These are phyloP conservation scores for Drepana falcataria DNA, from an alignment of 2,888 invertebrate species.

Conservation along the genomic window DNA sequence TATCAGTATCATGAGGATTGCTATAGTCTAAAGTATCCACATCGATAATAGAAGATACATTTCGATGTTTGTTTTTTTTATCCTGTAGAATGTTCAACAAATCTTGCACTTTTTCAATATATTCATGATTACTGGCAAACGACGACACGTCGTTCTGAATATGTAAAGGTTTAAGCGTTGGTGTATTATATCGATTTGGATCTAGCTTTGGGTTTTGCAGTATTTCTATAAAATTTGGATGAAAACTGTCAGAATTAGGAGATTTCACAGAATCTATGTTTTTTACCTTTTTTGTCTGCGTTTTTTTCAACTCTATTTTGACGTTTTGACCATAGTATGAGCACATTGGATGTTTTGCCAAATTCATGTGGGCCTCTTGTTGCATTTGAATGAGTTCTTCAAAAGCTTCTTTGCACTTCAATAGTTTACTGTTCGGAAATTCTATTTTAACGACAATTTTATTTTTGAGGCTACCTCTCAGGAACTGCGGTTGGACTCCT, in stretches of 20 bases:
- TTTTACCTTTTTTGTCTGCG: not conserved
- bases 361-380: conserved; percentile 20
- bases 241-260: no score
- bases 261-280: no score
- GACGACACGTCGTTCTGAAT: no score
- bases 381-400: conserved; percentile 26
- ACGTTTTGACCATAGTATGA: not conserved
- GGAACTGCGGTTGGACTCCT: not conserved
- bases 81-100: not conserved
- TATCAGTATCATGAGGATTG: no score
- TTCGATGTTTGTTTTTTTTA: not conserved
- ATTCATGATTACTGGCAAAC: no score
- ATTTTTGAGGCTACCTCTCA: conserved; percentile 8
- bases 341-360: conserved; percentile 23
- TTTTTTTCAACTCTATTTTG: not conserved
- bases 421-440: conserved; percentile 20
- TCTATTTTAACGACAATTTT: conserved; percentile 26
- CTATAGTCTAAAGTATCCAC: no score
- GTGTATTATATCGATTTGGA: no score
- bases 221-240: no score
- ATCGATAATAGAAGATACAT: not conserved
- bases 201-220: not conserved
- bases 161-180: no score
- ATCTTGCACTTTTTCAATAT: not conserved
- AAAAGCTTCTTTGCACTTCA: conserved; percentile 28